Conservation (phyloP, 1,140 invertebrate species). For the Drosophila biarmipes region DNA sequence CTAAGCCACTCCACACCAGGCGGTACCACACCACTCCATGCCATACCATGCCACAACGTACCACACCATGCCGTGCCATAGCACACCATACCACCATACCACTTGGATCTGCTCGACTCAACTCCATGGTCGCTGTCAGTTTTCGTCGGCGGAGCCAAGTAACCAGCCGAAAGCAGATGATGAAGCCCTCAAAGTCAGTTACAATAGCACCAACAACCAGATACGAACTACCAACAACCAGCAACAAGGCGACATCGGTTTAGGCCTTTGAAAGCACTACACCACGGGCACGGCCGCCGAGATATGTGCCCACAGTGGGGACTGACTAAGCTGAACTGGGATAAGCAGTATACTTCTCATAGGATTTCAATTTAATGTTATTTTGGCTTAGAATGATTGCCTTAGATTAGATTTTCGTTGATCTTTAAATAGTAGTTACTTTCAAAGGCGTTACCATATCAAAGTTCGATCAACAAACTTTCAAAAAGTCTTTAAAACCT, state of each 20-base stretch:
- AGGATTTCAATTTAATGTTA: not conserved
- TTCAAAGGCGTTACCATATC: too few species aligned
- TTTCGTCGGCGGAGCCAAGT: slow-evolving; percentile 68
- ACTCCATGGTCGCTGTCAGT: slow-evolving; percentile 73
- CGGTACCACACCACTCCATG: not conserved
- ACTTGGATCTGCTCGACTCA: slow-evolving; percentile 23
- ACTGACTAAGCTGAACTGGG: not conserved
- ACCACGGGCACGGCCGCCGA: slow-evolving; percentile 51
- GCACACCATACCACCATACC: slow-evolving; percentile 4
- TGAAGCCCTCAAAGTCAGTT: slow-evolving; percentile 80
- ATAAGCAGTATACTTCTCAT: not conserved
- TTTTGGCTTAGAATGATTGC: not conserved
- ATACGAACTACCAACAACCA: slow-evolving; percentile 41
- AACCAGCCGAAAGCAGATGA: slow-evolving; percentile 80
- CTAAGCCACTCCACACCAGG: slow-evolving; percentile 59
- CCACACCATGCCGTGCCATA: slow-evolving; percentile 5
- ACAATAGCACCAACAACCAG: slow-evolving; percentile 44
- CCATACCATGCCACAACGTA: slow-evolving; percentile 3
- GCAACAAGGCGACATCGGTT: slow-evolving; percentile 72
- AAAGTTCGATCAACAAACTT: too few species aligned
- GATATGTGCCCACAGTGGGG: slow-evolving; percentile 18
- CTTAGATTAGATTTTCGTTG: too few species aligned
- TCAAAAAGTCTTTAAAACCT: too few species aligned
- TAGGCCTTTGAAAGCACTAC: slow-evolving; percentile 76
- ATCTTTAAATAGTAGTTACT: too few species aligned